phyloP scores from a whole-genome alignment of 2,888 invertebrate genomes.

The Labia minor region DNA sequence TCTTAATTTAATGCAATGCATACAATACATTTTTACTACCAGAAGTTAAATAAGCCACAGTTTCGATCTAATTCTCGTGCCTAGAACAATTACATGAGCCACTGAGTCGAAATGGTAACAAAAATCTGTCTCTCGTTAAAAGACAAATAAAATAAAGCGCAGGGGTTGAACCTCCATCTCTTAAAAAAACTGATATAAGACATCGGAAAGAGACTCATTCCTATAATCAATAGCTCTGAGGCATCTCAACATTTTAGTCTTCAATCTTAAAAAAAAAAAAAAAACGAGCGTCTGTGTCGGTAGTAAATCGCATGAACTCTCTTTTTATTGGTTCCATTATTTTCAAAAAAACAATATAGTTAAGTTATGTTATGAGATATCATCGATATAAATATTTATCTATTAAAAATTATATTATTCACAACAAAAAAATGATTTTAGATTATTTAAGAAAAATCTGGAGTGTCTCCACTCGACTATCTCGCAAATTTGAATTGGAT shows the following conservation, averaged over 20 bases:
- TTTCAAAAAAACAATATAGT: not conserved
- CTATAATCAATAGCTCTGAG: conserved; percentile 7
- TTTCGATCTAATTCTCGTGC: not conserved
- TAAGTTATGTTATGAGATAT: no score
- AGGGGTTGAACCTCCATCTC: not conserved
- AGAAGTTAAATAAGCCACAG: not conserved
- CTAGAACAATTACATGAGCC: not conserved
- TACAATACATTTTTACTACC: not conserved
- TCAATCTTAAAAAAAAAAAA: no score
- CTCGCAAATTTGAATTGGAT: no score
- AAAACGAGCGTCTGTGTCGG: not conserved
- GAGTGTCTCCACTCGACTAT: no score
- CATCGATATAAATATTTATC: no score
- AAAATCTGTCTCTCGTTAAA: conserved; percentile 13
- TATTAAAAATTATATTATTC: no score
- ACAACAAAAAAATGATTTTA: no score
- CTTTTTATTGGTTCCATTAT: not conserved
- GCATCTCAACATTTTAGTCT: not conserved
- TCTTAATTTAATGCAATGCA: not conserved
- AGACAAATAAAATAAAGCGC: not conserved
- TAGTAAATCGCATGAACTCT: not conserved
- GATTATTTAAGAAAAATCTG: no score
- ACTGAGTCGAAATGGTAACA: not conserved
- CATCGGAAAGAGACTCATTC: not conserved
- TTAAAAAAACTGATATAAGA: not conserved